Evolutionary conservation across 64 coral and sea anemone species (phyloP), one percentile per base, ranked within the genome.

Genomic region (Montipora cactus): DNA sequence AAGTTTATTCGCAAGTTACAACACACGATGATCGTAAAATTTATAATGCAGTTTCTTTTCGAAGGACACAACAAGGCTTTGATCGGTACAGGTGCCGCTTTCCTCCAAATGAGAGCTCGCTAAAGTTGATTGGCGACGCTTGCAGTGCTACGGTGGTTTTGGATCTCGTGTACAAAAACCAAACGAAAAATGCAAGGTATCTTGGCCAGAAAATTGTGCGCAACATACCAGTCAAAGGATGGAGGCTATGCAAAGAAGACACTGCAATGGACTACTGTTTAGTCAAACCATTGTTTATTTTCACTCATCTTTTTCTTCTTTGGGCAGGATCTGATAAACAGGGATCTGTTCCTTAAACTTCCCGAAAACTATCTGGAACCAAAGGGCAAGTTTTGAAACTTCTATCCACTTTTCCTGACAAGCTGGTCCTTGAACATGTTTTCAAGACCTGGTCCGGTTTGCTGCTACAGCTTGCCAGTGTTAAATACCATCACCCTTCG

Each of bases 261-360:
- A 86, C 82, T 4, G 82, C 82, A 16, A 71, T 86, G 82, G 82
- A 86, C 45, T 86, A 86, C n/a, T 86, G 82, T 67, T 86, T 5
- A 86, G 62, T 51, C 47, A 8, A 3, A 11, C 6, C 15, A 19
- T 74, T 74, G 71, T 74, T 8, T 74, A 57, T 11, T 57, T 7
- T 57, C 53, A 57, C 6, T 57, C 53, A 57, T 11, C 53, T 11
- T 37, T 37, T 37, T 1, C n/a, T 37, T 37, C 28, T 37, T 37
- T 37, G 28, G 28, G 28, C 28, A 37, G 28, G 28, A 37, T 37
- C 28, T 37, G 28, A 37, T 1, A 37, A 37, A 37, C 28, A 37
- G 28, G 28, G 28, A 28, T 28, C 1, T 28, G 28, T 28, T 28
- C 28, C 1, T 28, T 28, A 28, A 28, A 28, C 28, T 28, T 28